These are phyloP conservation scores for Centropus bengalensis DNA, from an alignment of 2,113 vertebrate genomes.

Conservation along the genomic window DNA sequence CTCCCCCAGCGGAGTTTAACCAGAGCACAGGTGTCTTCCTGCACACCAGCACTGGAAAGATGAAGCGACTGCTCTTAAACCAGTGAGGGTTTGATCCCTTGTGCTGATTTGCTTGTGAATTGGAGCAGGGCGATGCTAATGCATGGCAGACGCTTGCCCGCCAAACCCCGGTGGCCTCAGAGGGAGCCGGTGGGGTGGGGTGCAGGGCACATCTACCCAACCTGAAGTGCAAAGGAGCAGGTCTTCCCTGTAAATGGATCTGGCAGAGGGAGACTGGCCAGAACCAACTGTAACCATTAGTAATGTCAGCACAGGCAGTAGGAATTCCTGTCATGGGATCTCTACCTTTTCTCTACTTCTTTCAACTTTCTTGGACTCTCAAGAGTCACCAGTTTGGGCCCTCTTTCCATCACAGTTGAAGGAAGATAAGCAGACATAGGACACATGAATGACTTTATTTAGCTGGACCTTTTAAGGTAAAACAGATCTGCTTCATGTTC, in stretches of 20 bases:
- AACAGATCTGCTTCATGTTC: not conserved
- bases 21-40: slow-evolving; percentile 28
- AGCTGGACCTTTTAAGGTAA: not conserved
- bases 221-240: not conserved
- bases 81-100: not conserved
- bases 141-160: not conserved
- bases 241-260: not conserved
- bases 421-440: not conserved
- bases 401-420: not conserved
- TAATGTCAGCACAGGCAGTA: not conserved
- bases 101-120: not conserved
- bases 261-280: not conserved
- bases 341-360: not conserved
- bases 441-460: not conserved
- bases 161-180: not conserved
- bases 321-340: not conserved
- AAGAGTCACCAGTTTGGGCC: not conserved
- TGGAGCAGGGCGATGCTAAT: fast-evolving
- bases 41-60: not conserved
- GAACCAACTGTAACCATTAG: not conserved
- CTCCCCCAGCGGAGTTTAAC: not conserved
- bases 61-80: not conserved
- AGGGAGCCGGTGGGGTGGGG: not conserved
- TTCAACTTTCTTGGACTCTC: not conserved
- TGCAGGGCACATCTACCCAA: not conserved